A percentile compares a stretch with the other conserved stretches of the same genome.
These are phyloP conservation scores for Zaprionus inermis DNA, from an alignment of 1,140 invertebrate genomes.

Conservation along the genomic window DNA sequence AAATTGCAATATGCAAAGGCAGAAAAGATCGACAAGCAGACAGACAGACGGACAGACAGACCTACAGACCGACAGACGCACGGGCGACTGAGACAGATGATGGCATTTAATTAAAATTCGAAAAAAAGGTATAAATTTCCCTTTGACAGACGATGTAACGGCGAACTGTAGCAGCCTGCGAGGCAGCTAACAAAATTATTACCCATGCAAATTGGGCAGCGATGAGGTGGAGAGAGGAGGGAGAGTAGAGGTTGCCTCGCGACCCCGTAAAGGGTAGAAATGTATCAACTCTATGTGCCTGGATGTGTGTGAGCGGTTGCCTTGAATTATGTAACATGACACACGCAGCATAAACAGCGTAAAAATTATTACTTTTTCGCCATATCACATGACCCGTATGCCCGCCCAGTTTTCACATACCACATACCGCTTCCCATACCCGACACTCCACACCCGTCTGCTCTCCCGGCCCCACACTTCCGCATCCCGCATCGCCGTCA, in stretches of 20 bases:
- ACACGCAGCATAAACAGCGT: constrained; percentile 62
- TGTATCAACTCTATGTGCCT: constrained; percentile 5
- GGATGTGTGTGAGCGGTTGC: constrained; percentile 28
- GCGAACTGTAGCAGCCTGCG: constrained; percentile 44
- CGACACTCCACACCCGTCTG: neutral
- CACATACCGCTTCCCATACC: no score
- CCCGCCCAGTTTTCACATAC: neutral
- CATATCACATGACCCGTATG: constrained; percentile 57
- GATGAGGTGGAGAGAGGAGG: no score
- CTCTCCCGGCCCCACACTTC: neutral
- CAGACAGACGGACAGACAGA: constrained; percentile 30
- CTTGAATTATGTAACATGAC: constrained; percentile 67
- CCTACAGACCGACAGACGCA: neutral
- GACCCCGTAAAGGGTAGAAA: constrained; percentile 17
- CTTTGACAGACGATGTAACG: constrained; percentile 73
- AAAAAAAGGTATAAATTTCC: constrained; percentile 76
- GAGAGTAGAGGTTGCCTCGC: constrained; percentile 43
- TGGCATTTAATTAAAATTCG: constrained; percentile 78
- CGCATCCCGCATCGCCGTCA: constrained; percentile 27
- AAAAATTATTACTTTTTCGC: constrained; percentile 59
- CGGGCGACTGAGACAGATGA: constrained; percentile 38
- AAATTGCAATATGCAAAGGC: constrained; percentile 75
- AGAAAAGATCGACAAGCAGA: neutral
- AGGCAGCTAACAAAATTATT: constrained; percentile 69
- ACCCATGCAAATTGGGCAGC: constrained; percentile 80